phyloP scores from a whole-genome alignment of 2,888 invertebrate genomes.

The Troides helena region DNA sequence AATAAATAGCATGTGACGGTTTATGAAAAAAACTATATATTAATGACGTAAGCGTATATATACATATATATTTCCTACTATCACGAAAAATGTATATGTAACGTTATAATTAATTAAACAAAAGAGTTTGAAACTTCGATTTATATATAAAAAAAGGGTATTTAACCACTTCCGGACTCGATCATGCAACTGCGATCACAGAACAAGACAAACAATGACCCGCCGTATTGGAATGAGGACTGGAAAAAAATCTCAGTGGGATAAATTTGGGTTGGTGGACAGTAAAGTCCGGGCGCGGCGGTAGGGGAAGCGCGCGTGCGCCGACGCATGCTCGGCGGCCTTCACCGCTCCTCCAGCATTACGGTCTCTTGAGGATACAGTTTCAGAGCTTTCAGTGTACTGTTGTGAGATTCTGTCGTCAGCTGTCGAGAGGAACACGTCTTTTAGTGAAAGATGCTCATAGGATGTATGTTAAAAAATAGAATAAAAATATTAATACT shows the following conservation, averaged over 20 bases:
- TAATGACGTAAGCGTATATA: background rate
- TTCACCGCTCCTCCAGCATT: conserved; percentile 95
- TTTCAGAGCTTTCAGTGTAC: conserved; percentile 90
- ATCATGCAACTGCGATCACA: background rate
- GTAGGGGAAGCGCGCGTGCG: conserved; percentile 9
- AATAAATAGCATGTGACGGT: background rate
- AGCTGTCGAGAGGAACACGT: conserved; percentile 75
- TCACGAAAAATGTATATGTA: background rate
- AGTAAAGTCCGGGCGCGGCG: conserved; percentile 1
- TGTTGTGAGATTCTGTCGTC: conserved; percentile 86
- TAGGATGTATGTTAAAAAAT: conserved; percentile 17
- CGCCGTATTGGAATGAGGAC: conserved; percentile 17
- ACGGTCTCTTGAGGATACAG: conserved; percentile 96
- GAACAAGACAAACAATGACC: conserved; percentile 13
- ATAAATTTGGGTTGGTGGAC: background rate
- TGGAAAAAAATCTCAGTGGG: background rate
- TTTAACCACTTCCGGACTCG: background rate
- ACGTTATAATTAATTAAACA: background rate
- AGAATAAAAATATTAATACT: conserved; percentile 63
- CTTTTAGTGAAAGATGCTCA: background rate
- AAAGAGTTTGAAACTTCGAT: background rate
- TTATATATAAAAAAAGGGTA: background rate
- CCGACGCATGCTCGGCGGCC: conserved; percentile 31
- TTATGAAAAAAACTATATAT: background rate
- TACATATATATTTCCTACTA: background rate